Evolutionary conservation across 2,113 vertebrate genomes (phyloP), one percentile per base, ranked within the genome.

Genomic region (Heteronetta atricapilla): DNA sequence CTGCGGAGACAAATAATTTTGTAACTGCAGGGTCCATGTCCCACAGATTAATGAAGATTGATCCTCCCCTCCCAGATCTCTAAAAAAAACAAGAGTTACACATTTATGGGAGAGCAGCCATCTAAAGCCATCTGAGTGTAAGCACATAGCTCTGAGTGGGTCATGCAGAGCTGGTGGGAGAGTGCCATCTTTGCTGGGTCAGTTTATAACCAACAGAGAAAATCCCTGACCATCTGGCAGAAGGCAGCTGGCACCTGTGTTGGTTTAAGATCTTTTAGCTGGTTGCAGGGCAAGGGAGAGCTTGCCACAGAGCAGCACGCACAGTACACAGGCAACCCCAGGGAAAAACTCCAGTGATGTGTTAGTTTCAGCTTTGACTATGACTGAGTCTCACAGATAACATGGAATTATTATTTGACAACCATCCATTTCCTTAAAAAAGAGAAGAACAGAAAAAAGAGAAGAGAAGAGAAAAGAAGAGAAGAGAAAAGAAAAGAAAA

Each of bases 11-110:
- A 7, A 94, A 83, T 88, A 10, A 10, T 38, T 91, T 14, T 22
- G 46, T 44, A 82, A 77, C 0, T 0, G 50, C 82, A 86, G 93
- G 86, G 89, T 80, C 68, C 68, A 46, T 29, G 70, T 89, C 82
- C 78, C 66, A 89, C 94, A 91, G 25, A 69, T 96, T 92, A 95
- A 83, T 92, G 52, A 78, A 96, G 93, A 94, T 88, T 79, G 86
- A 93, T 79, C 79, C 40, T 75, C 53, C 25, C 36, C 63, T 88
- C 62, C 21, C 50, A 88, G 82, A 74, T 36, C 76, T 66, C 63
- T 85, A 56, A 25, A 75, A 89, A 89, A 91, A 62, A 12, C 7
- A 22, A 5, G 31, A 33, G 34, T 48, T 69, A 40, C 77, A 55
- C 36, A 21, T 86, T 74, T 82, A 28, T 0, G 16, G 68, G 72